These are phyloP conservation scores for Drosophila pseudoananassae DNA, from an alignment of 1,140 invertebrate genomes.

Conservation along the genomic window DNA sequence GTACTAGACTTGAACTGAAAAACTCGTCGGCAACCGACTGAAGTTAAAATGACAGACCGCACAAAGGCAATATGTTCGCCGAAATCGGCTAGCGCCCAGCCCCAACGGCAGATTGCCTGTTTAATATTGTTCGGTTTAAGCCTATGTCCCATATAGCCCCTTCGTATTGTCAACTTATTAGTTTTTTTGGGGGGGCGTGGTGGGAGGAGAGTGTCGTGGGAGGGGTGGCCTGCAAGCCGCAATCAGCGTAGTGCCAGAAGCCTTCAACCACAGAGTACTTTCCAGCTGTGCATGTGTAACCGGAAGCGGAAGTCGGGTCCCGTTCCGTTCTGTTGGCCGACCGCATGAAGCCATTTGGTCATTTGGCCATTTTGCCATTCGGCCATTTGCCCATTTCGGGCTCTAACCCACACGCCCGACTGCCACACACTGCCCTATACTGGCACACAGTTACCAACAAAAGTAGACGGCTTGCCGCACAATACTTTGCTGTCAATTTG, in stretches of 20 bases:
- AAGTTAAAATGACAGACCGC: conserved; percentile 27
- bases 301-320: conserved; percentile 58
- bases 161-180: conserved; percentile 62
- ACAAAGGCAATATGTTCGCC: conserved; percentile 33
- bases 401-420: conserved; percentile 19
- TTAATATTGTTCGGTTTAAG: conserved; percentile 69
- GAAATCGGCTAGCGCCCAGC: conserved; percentile 40
- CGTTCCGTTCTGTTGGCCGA: conserved; percentile 52
- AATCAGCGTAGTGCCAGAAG: conserved; percentile 57
- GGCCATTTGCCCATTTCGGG: conserved; percentile 34
- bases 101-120: conserved; percentile 50
- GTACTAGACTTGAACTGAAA: conserved; percentile 17
- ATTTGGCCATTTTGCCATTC: conserved; percentile 58
- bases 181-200: conserved; percentile 25
- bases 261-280: conserved; percentile 65
- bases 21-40: not conserved
- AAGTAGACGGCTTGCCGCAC: conserved; percentile 50
- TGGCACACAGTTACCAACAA: conserved; percentile 14
- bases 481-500: conserved; percentile 76
- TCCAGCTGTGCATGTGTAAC: conserved; percentile 61
- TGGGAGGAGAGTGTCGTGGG: too few species aligned
- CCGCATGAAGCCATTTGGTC: conserved; percentile 70
- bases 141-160: conserved; percentile 23
- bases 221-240: conserved; percentile 1
- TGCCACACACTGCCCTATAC: not conserved